phyloP scores from a whole-genome alignment of 2,888 invertebrate genomes.

The Chloroclysta siterata region DNA sequence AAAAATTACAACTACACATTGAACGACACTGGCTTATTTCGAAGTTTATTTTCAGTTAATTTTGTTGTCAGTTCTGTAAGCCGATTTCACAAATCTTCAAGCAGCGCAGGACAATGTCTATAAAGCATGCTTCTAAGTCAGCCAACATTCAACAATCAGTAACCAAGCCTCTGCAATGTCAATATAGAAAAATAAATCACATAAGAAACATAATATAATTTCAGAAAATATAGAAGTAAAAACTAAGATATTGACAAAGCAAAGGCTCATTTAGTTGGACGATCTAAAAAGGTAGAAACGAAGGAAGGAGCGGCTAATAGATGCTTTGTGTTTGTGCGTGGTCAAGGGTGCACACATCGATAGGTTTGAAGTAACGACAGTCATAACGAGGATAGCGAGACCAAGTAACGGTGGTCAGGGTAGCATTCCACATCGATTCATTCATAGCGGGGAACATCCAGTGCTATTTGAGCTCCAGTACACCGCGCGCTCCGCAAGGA shows the following conservation, averaged over 20 bases:
- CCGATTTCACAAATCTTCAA: slow-evolving; percentile 31
- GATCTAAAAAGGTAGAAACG: slow-evolving; percentile 82
- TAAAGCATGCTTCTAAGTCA: slow-evolving; percentile 63
- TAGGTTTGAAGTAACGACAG: slow-evolving; percentile 54
- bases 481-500: slow-evolving; percentile 78
- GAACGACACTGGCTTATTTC: slow-evolving; percentile 31
- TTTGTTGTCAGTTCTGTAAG: slow-evolving; percentile 18
- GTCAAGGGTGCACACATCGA: slow-evolving; percentile 79
- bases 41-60: slow-evolving; percentile 15
- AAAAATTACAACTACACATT: slow-evolving; percentile 27
- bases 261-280: slow-evolving; percentile 77
- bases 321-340: slow-evolving; percentile 74
- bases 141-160: slow-evolving; percentile 62
- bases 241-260: slow-evolving; percentile 57
- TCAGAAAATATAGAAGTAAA: slow-evolving; percentile 20
- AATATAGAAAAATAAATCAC: slow-evolving; percentile 40
- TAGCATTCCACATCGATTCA: slow-evolving; percentile 81
- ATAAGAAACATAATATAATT: slow-evolving; percentile 1
- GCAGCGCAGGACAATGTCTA: slow-evolving; percentile 63
- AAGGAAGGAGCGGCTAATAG: slow-evolving; percentile 83
- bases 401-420: slow-evolving; percentile 62
- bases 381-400: slow-evolving; percentile 60
- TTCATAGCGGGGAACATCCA: slow-evolving; percentile 75
- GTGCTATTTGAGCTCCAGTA: slow-evolving; percentile 62
- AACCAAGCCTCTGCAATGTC: slow-evolving; percentile 65